Evolutionary conservation across 1,140 invertebrate species (phyloP), one percentile per base, ranked within the genome.

Genomic region (Calosoma granatense): DNA sequence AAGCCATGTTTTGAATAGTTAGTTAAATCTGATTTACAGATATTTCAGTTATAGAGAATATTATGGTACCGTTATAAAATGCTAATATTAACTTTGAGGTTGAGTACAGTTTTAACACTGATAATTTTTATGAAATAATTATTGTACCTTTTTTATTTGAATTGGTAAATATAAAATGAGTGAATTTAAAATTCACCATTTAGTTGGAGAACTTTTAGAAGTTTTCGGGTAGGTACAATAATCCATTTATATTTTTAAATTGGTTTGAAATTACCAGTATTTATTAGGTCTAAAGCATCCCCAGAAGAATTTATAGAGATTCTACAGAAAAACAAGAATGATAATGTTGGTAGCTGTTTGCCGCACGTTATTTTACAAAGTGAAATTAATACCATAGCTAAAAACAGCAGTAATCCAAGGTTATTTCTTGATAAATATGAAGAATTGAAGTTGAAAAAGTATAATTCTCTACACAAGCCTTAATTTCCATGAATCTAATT

Each of bases 361-460:
- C 70, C 66, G 20, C 66, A 70, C 53, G 55, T 73, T 20, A 65
- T 70, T 17, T 66, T 74, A 23, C 70, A 72, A 56, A 72, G 64
- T 54, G 69, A 72, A 55, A 62, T 79, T 39, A 66, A 71, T 53
- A 57, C 73, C 23, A 64, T 80, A 4, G 69, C 71, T 2, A 72
- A 72, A 67, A 66, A 69, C 62, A 67, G 72, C 6, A 59, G 67
- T 15, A 67, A 74, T 60, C 64, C 72, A 20, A 71, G 75, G 59
- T 60, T 68, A 14, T 78, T 80, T 63, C 19, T 74, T 15, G 66
- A 71, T 55, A 78, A 79, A 63, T 78, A 74, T 65, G 74, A 79
- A 58, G 75, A 79, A 59, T 61, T 79, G 1, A 74, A 73, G 62
- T 67, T 74, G 14, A 79, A 77, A 64, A 78, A 79, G 76, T 78